Evolutionary conservation across 2,797 vertebrate species (phyloP).

Genomic region (Euphonia xanthogaster): DNA sequence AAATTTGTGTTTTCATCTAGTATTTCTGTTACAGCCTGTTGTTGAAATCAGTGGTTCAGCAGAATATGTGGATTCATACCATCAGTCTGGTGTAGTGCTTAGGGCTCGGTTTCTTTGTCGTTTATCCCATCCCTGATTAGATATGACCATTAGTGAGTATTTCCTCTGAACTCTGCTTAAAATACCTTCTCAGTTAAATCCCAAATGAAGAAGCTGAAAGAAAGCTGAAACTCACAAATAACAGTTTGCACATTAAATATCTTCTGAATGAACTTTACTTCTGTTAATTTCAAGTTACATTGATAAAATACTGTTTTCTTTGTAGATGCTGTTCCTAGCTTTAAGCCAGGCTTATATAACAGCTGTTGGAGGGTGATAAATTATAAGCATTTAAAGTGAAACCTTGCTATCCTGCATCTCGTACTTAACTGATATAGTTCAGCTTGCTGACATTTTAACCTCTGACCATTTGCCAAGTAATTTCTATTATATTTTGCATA

Average conservation of each 20-base stretch:
- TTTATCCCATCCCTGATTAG: neutral
- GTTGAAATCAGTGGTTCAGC: neutral
- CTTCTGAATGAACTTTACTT: neutral
- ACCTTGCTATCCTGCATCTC: neutral
- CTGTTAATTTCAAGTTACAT: neutral
- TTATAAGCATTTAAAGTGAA: neutral
- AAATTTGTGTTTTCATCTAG: neutral
- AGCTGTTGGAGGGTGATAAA: neutral
- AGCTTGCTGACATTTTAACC: neutral
- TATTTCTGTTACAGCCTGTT: neutral
- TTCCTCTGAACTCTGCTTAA: neutral
- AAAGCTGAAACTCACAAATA: neutral
- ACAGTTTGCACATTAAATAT: neutral
- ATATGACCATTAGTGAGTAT: neutral
- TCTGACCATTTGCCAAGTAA: neutral
- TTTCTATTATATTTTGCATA: neutral
- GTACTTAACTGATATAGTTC: neutral
- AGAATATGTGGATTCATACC: neutral
- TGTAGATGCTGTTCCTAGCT: neutral
- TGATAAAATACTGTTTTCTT: neutral
- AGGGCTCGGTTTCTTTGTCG: neutral
- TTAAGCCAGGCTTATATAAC: neutral
- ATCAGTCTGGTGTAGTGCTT: neutral
- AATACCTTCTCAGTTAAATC: neutral
- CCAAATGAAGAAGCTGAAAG: neutral